Conservation (phyloP, 2,113 vertebrate species). For the Mola mola region DNA sequence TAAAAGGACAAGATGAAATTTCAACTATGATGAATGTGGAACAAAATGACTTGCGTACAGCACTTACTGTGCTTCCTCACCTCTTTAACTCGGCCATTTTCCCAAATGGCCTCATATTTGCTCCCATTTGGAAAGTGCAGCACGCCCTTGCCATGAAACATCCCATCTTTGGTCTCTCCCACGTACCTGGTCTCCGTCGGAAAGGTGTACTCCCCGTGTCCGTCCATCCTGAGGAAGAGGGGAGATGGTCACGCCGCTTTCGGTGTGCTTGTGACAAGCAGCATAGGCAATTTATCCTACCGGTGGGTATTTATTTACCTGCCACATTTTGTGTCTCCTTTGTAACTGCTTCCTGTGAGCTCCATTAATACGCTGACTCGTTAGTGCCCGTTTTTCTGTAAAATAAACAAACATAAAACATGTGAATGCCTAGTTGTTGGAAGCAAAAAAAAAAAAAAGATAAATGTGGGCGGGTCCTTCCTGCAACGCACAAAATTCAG, state of each 20-base stretch:
- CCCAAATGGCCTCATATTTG: constrained; percentile 87
- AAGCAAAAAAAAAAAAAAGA: too few relatives aligned
- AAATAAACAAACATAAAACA: too few relatives aligned
- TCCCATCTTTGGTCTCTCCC: constrained; percentile 88
- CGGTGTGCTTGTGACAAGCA: background rate
- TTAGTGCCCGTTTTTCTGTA: too few relatives aligned
- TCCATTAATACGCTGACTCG: constrained; percentile 71
- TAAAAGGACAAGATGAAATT: constrained; percentile 73
- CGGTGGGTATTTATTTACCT: constrained; percentile 72
- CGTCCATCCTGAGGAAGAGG: constrained; percentile 87
- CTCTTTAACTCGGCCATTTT: constrained; percentile 84
- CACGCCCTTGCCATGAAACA: constrained; percentile 90
- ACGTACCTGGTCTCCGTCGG: constrained; percentile 86
- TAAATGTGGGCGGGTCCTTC: too few relatives aligned
- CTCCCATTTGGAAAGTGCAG: constrained; percentile 85
- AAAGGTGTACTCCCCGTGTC: constrained; percentile 85
- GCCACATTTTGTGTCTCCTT: constrained; percentile 76
- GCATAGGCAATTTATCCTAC: background rate
- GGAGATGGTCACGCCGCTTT: background rate
- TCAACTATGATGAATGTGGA: constrained; percentile 70
- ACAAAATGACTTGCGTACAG: constrained; percentile 47
- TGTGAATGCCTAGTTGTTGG: too few relatives aligned
- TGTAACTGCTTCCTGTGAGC: constrained; percentile 82
- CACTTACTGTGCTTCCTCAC: constrained; percentile 64
- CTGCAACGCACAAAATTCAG: too few relatives aligned